These are phyloP conservation scores for Kryptolebias ocellatus DNA, from an alignment of 2,797 vertebrate species.

Conservation along the genomic window DNA sequence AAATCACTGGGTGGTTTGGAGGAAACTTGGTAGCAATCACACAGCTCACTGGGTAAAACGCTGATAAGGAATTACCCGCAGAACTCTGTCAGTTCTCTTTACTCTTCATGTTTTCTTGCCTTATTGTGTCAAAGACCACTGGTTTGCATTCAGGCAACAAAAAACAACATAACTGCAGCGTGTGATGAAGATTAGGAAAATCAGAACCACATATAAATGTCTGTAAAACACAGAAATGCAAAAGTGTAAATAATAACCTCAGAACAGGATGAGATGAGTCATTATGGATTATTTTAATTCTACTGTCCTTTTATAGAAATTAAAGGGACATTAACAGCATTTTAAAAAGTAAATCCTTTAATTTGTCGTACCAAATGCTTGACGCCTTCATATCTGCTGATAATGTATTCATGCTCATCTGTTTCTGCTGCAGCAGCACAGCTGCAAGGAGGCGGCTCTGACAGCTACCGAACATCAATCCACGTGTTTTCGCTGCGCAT, in stretches of 20 bases:
- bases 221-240: neutral
- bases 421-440: constrained; percentile 23
- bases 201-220: neutral
- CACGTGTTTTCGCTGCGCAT: constrained; percentile 16
- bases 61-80: constrained; percentile 14
- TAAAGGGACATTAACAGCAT: too few species aligned
- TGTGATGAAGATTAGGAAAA: constrained; percentile 14
- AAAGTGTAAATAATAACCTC: neutral
- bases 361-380: neutral
- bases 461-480: constrained; percentile 37
- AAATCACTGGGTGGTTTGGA: neutral
- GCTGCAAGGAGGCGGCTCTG: constrained; percentile 8
- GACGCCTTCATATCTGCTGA: constrained; percentile 21
- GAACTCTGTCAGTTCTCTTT: constrained; percentile 12
- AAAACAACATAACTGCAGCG: constrained; percentile 3
- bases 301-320: too few species aligned
- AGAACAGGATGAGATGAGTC: neutral
- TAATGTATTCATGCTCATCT: constrained; percentile 46
- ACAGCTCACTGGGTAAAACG: constrained; percentile 6
- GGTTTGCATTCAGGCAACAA: constrained; percentile 13
- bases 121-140: constrained; percentile 2
- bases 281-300: neutral
- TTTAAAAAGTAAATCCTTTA: too few species aligned
- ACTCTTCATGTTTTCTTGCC: constrained; percentile 15
- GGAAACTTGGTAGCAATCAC: constrained; percentile 19